Evolutionary conservation across 1,140 invertebrate species (phyloP).

Genomic region (Ctenoplectra terminalis): DNA sequence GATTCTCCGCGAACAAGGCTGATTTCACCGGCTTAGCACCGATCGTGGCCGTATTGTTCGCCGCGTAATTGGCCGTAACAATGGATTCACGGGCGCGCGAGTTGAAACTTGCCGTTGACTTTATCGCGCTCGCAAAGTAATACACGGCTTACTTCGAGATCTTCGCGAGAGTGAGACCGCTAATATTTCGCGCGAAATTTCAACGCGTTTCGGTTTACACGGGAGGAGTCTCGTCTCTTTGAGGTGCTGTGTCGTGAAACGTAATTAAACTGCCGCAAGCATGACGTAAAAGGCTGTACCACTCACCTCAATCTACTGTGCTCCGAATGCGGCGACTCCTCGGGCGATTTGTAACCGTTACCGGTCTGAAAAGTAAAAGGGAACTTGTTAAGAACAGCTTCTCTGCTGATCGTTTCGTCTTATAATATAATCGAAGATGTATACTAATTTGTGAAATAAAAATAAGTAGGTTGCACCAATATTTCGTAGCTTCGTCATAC

Average conservation of each 20-base stretch:
- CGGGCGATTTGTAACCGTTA: conserved; percentile 77
- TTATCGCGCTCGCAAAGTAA: background rate
- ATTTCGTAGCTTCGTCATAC: too few species aligned
- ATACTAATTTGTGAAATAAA: too few species aligned
- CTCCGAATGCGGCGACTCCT: conserved; percentile 75
- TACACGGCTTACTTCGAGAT: background rate
- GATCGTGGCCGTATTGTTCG: conserved; percentile 11
- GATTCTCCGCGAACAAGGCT: background rate
- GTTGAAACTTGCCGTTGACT: background rate
- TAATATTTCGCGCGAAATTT: conserved; percentile 23
- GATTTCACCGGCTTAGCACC: conserved; percentile 1
- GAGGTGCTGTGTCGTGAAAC: background rate
- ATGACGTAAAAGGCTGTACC: conserved; percentile 23
- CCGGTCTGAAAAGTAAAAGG: conserved; percentile 77
- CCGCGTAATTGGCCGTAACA: conserved; percentile 7
- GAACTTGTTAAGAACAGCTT: conserved; percentile 30
- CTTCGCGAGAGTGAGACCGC: background rate
- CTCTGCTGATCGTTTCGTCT: background rate
- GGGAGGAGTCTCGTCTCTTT: background rate
- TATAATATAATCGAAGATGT: background rate
- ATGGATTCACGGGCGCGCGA: conserved; percentile 8
- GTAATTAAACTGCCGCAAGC: conserved; percentile 29
- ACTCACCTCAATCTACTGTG: conserved; percentile 80
- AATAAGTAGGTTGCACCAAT: too few species aligned
- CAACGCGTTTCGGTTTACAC: conserved; percentile 5